Percentiles rank a stretch among this genome's conserved stretches.
phyloP scores from a whole-genome alignment of 2,888 invertebrate species.

The Emmelina monodactyla region DNA sequence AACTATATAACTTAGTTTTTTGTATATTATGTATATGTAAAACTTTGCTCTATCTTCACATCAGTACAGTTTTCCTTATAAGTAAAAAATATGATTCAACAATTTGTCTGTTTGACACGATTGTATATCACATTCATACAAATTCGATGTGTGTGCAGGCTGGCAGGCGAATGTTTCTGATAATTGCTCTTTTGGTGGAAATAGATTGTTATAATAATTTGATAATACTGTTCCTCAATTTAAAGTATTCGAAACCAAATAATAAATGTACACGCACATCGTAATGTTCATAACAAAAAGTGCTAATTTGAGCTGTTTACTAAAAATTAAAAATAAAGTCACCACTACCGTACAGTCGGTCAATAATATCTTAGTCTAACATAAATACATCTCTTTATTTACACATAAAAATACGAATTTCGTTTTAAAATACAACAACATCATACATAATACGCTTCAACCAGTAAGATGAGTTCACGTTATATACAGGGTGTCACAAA shows the following conservation, averaged over 20 bases:
- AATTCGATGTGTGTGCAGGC: slow-evolving; percentile 2
- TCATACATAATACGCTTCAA: too few relatives aligned
- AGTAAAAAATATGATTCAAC: slow-evolving; percentile 16
- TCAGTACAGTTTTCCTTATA: slow-evolving; percentile 52
- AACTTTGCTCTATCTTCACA: slow-evolving; percentile 56
- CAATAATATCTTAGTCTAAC: neutral
- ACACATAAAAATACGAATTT: too few relatives aligned
- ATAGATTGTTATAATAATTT: neutral
- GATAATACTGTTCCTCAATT: slow-evolving; percentile 1
- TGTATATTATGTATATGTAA: slow-evolving; percentile 23
- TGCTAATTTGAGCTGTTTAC: neutral
- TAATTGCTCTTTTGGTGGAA: neutral
- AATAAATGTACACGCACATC: too few relatives aligned
- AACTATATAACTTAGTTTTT: slow-evolving; percentile 9
- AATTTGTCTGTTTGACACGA: neutral
- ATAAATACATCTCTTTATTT: slow-evolving; percentile 4
- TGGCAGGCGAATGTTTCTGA: too few relatives aligned
- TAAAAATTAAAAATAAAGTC: neutral
- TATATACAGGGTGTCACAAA: too few relatives aligned
- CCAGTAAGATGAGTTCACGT: too few relatives aligned
- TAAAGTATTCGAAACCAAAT: too few relatives aligned
- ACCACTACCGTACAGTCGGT: neutral
- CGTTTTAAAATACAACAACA: too few relatives aligned
- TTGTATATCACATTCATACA: slow-evolving; percentile 26
- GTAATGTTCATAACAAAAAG: too few relatives aligned